Evolutionary conservation across 2,113 vertebrate genomes (phyloP).

Genomic region (Setophaga kirtlandii): DNA sequence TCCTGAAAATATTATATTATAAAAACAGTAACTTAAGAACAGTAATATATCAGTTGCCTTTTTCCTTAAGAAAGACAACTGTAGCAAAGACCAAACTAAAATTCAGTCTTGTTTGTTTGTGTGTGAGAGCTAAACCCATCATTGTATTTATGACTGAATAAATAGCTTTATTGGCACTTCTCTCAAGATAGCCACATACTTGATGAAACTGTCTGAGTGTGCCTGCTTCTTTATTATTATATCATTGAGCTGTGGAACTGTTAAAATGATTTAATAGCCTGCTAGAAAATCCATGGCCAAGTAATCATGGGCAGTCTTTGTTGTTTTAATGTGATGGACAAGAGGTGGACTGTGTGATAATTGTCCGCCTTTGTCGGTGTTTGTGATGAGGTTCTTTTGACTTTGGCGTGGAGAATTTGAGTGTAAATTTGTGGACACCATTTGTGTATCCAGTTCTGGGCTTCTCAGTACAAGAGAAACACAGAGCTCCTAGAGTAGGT

Average conservation of each 20-base stretch:
- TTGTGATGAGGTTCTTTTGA: background rate
- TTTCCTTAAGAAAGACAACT: background rate
- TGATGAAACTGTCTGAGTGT: background rate
- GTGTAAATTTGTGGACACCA: background rate
- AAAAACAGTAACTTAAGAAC: background rate
- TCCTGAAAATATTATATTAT: background rate
- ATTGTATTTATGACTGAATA: background rate
- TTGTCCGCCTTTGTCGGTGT: background rate
- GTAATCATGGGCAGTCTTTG: background rate
- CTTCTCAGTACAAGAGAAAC: background rate
- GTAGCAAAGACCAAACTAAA: background rate
- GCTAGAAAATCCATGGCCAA: background rate
- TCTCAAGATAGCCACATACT: background rate
- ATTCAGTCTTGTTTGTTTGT: background rate
- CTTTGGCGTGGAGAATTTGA: background rate
- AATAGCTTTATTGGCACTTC: background rate
- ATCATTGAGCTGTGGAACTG: background rate
- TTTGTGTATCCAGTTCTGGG: background rate
- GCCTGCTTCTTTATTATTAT: background rate
- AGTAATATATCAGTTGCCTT: background rate
- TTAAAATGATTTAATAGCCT: background rate
- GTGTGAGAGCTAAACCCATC: rapidly evolving
- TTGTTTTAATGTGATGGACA: background rate
- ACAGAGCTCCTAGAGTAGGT: rapidly evolving
- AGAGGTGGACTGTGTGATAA: too few relatives aligned